Conservation (phyloP, 2,888 invertebrate genomes). For the Nebria brevicollis region DNA sequence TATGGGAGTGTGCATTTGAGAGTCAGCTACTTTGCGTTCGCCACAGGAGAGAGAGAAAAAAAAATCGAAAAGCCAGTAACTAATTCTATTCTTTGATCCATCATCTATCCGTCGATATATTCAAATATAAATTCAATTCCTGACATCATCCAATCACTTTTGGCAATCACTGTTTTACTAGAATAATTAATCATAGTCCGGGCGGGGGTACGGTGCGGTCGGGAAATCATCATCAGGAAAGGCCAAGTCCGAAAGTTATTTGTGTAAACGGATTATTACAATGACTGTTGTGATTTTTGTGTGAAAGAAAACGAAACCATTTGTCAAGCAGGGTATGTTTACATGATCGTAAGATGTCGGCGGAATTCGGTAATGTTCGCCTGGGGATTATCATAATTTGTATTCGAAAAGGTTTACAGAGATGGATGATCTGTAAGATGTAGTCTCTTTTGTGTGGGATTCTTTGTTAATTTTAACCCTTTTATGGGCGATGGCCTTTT, state of each 20-base stretch:
- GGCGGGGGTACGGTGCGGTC: not conserved
- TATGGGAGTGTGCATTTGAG: not conserved
- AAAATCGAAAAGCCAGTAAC: slow-evolving; percentile 31
- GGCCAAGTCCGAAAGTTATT: not conserved
- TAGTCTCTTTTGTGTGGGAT: not conserved
- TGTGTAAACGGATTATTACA: slow-evolving; percentile 15
- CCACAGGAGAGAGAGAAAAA: slow-evolving; percentile 15
- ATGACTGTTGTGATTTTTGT: slow-evolving; percentile 42
- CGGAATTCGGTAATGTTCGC: slow-evolving; percentile 19
- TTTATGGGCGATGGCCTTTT: not conserved
- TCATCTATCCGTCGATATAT: slow-evolving; percentile 31
- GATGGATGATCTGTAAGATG: not conserved
- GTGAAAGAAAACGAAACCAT: slow-evolving; percentile 30
- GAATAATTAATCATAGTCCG: slow-evolving; percentile 27
- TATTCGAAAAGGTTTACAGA: not conserved
- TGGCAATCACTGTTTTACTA: slow-evolving; percentile 34
- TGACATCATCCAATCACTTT: slow-evolving; percentile 36
- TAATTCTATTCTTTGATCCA: slow-evolving; percentile 43
- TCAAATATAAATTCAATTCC: slow-evolving; percentile 44
- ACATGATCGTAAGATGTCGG: slow-evolving; percentile 22
- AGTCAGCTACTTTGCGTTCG: slow-evolving; percentile 21
- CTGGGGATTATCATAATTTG: not conserved
- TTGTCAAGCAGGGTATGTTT: slow-evolving; percentile 29
- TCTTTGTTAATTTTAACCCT: slow-evolving; percentile 1
- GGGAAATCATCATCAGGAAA: not conserved